Base-by-base conservation (phyloP, 2,888 invertebrate species). In the Agrochola lota region DNA sequence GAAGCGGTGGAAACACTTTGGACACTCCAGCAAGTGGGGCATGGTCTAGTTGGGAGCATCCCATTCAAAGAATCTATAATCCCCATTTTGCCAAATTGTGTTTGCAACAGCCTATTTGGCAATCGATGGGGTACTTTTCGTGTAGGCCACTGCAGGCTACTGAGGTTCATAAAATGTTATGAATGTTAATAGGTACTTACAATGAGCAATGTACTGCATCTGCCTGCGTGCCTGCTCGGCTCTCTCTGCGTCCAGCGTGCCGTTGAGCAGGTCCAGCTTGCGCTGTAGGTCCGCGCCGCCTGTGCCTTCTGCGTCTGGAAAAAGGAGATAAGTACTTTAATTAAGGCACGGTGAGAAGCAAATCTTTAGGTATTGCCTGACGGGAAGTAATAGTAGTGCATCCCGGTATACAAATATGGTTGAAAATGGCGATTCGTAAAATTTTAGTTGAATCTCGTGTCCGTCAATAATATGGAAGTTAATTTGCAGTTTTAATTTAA, bases 221-320 rank as follows among this genome's bases (percentile, higher is more conserved):
- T 98, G 98, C 89, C 98, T 97, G 78, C 98, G 97, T 77, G 98
- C 98, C 93, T 98, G 98, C 93, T 98, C 98, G 76, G 97, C 98
- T 85, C 98, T 96, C 95, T 99, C 99, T 92, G 99, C 98, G 95
- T 99, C 99, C 97, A 99, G 98, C 91, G 98, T 98, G 91, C 98
- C 98, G 97, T 99, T 99, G 93, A 99, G 97, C 95, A 98, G 97
- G 95, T 99, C 99, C 92, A 99, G 96, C 97, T 99, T 99, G 93
- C 98, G 97, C 96, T 99, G 99, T 91, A 99, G 97, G 94, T 99
- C 99, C 81, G 98, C 98, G 68, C 98, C 98, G 62, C 94, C 96
- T 90, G 98, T 98, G 93, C 98, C 98, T 95, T 99, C 98, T 86
- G 98, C 97, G 97, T 99, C 99, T 98, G 97, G 84, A 96, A 95